Base-by-base conservation (phyloP, 2,797 vertebrate species). In the Staurois parvus region DNA sequence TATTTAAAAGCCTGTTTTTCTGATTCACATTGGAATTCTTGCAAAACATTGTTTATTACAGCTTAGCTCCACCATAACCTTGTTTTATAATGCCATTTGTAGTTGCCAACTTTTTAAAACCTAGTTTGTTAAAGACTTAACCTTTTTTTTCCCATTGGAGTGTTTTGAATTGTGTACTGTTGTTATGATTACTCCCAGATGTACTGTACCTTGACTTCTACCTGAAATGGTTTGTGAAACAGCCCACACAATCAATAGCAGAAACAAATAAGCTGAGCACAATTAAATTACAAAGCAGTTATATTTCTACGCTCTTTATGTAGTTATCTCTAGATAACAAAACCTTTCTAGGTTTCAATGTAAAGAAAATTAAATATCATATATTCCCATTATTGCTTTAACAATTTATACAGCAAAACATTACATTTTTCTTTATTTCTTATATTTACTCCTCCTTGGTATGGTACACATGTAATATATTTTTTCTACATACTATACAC, bases 181-280 rank as follows among this genome's bases (percentile, higher is more conserved):
- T 79, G 72, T 56, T 75, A 28, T 52, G 29, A 79, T 40, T 79
- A 69, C 70, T 80, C 70, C 84, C 84, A 72, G 34, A 70, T 72
- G 79, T 81, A 64, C 79, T 70, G 30, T 81, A 81, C 73, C 72
- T 86, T 72, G 72, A 81, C 79, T 81, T 76, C 37, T 76, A 86
- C 78, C 84, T 86, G 62, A 52, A 85, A 81, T 76, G n/a, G 59
- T 81, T 74, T 86, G 66, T 72, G 72, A 76, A 42, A 52, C 66
- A 69, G 48, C 42, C 66, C 52, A 81, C 72, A 81, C 84, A 77
- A 86, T 86, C 79, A 81, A 86, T 86, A 72, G 45, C 19, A 70
- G 32, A 85, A 85, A 81, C 78, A 85, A 81, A 85, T 81, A 81
- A 81, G 79, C 70, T 15, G 29, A 15, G 34, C 40, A 48, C 78